These are phyloP conservation scores for Sminthurides aquaticus DNA, from an alignment of 2,888 invertebrate genomes.

Conservation along the genomic window DNA sequence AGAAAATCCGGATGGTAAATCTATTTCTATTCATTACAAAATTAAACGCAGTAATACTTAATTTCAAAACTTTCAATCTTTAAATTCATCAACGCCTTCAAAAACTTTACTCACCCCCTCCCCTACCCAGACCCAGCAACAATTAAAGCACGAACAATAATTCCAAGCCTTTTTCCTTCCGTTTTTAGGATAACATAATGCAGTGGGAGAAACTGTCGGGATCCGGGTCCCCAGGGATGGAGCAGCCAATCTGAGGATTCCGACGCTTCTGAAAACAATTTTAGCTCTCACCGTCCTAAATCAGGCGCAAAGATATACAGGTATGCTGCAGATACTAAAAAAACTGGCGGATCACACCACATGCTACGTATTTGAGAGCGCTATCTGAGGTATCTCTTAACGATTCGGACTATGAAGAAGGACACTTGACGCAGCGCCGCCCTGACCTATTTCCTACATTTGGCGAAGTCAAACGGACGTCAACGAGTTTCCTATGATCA, in stretches of 20 bases:
- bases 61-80: too few species aligned
- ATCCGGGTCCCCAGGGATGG: too few species aligned
- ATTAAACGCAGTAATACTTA: too few species aligned
- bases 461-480: conserved; percentile 62
- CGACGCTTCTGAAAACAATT: conserved; percentile 32
- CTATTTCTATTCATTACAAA: too few species aligned
- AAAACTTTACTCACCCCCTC: too few species aligned
- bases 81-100: too few species aligned
- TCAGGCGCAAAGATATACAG: conserved; percentile 25
- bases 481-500: conserved; percentile 29
- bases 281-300: conserved; percentile 13
- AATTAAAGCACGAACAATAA: too few species aligned
- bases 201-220: too few species aligned
- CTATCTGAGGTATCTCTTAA: conserved; percentile 49
- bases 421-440: conserved; percentile 54
- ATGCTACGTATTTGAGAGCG: conserved; percentile 27
- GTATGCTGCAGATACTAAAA: conserved; percentile 36
- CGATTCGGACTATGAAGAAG: conserved; percentile 53
- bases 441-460: conserved; percentile 62
- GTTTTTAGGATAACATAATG: too few species aligned
- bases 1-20: too few species aligned
- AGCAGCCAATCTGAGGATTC: conserved; percentile 42
- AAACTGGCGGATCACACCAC: conserved; percentile 34
- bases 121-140: too few species aligned
- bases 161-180: too few species aligned